Base-by-base conservation (phyloP, 2,797 vertebrate genomes). In the Notamacropus eugenii region DNA sequence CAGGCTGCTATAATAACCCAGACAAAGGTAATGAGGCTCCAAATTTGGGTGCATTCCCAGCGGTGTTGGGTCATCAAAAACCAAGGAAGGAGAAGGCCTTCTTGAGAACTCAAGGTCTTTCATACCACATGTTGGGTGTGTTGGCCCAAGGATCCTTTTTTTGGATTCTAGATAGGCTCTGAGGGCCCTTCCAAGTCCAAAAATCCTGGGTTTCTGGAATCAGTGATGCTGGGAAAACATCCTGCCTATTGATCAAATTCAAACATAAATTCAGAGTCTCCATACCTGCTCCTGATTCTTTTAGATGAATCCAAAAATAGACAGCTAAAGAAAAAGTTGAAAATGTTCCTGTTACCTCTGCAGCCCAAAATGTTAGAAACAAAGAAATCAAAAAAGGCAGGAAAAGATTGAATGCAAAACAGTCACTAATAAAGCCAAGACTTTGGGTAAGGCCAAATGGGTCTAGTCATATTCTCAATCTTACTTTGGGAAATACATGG, bases 321-420 rank as follows among this genome's bases (percentile, higher is more conserved):
- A 59, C 82, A 93, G 46, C 40, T 54, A 29, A 93, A 92, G 29
- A 90, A 59, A 34, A 95, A 57, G 74, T 3, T 82, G 5, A 24
- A 54, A 94, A 93, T 31, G 50, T 90, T 57, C 58, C 91, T n/a
- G 14, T 82, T 22, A 5, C 59, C 95, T 91, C 31, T 57, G 50
- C 92, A 94, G 46, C 87, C 74, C 40, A 90, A 90, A 94, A 55
- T 52, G 24, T 93, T 91, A 50, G 94, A 93, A 95, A 90, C 5
- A 92, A 16, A 54, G 58, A 93, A 92, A 93, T 54, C 31, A 57
- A 94, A 9, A 92, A 27, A 93, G 40, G 55, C 34, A 28, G 90
- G 54, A 12, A 67, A 94, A 93, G 40, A 62, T 54, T 55, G 11
- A 54, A 8, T 90, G 55, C 58, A 95, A 56, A 93, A 52, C 58